These are phyloP conservation scores for Anoplolepis gracilipes DNA, from an alignment of 1,140 invertebrate genomes.

Conservation along the genomic window DNA sequence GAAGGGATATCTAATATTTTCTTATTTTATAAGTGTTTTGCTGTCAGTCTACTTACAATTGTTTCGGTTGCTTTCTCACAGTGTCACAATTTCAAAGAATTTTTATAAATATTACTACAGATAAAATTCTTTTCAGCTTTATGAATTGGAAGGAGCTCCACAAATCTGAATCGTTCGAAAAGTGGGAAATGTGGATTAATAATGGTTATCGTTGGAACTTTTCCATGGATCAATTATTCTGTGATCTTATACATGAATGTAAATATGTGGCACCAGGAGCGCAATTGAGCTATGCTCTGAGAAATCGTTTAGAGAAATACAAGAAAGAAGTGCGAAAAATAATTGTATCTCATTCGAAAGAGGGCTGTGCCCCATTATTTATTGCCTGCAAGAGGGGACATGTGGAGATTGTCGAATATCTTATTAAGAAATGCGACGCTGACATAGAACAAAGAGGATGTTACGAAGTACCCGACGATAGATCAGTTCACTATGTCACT, in stretches of 20 bases:
- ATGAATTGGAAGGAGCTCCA: neutral
- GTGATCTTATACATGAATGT: constrained; percentile 90
- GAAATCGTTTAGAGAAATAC: constrained; percentile 89
- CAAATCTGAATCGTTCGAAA: constrained; percentile 2
- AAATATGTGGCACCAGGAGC: constrained; percentile 90
- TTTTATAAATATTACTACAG: neutral
- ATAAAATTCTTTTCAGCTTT: neutral
- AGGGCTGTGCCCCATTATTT: constrained; percentile 95
- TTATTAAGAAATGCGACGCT: constrained; percentile 92
- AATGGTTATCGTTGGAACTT: constrained; percentile 76
- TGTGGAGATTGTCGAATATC: constrained; percentile 95
- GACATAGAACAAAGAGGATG: constrained; percentile 94
- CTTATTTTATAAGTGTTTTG: neutral
- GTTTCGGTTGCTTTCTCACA: neutral
- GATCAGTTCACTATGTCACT: constrained; percentile 93
- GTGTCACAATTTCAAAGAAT: neutral
- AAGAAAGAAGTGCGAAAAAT: constrained; percentile 87
- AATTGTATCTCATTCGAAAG: constrained; percentile 88
- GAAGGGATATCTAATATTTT: no score
- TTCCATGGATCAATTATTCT: constrained; percentile 88
- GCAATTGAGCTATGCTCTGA: constrained; percentile 88
- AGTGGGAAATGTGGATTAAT: constrained; percentile 33
- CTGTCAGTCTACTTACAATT: neutral
- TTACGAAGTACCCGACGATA: constrained; percentile 90
- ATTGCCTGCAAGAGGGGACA: constrained; percentile 94